Evolutionary conservation across 2,888 invertebrate genomes (phyloP).

Genomic region (Orthosia gothica): DNA sequence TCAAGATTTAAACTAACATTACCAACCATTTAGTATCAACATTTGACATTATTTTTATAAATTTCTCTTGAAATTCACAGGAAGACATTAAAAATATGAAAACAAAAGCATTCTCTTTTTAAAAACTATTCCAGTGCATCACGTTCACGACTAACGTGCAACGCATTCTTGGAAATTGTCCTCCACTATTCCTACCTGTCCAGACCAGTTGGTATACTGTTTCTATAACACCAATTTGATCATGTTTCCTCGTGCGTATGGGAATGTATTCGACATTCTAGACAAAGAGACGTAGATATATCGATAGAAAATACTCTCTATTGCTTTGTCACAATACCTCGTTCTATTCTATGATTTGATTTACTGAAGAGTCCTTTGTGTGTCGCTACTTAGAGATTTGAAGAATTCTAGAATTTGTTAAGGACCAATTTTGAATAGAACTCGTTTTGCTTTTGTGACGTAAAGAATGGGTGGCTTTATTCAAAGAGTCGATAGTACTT

Average conservation of each 20-base stretch:
- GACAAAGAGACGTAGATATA: conserved; percentile 35
- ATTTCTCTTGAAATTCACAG: no score
- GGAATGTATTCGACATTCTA: conserved; percentile 38
- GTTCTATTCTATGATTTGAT: conserved; percentile 27
- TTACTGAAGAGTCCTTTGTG: conserved; percentile 27
- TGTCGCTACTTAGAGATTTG: conserved; percentile 8
- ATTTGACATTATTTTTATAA: no score
- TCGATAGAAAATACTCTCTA: background rate
- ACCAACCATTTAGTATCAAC: no score
- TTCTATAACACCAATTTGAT: conserved; percentile 42
- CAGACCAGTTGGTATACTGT: background rate
- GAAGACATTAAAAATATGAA: background rate
- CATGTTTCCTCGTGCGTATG: conserved; percentile 2
- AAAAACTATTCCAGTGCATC: conserved; percentile 9
- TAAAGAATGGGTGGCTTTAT: background rate
- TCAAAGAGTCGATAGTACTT: background rate
- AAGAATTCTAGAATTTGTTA: conserved; percentile 5
- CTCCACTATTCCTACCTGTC: conserved; percentile 9
- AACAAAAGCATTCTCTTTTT: conserved; percentile 2
- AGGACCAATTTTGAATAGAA: conserved; percentile 5
- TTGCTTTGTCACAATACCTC: conserved; percentile 50
- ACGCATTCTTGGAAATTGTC: conserved; percentile 20
- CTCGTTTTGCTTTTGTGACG: background rate
- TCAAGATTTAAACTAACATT: no score
- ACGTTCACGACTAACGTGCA: background rate